Percentiles rank a stretch among this genome's conserved stretches.
Evolutionary conservation across 2,113 vertebrate species (phyloP).

Genomic region (Antechinus stuartii): DNA sequence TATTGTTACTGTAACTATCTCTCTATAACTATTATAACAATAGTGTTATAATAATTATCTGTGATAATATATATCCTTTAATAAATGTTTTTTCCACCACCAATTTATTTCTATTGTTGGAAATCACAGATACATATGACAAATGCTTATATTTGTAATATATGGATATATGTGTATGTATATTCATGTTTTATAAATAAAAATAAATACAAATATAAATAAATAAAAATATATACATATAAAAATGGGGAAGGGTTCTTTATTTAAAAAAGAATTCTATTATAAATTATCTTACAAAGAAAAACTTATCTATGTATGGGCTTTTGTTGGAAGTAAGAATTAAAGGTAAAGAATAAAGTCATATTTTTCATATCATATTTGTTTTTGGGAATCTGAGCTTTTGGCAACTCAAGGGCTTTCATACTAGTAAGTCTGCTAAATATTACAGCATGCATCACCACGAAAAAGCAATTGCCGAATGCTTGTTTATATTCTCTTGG

Average conservation of each 20-base stretch:
- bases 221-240: neutral
- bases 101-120: neutral
- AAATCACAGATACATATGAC: neutral
- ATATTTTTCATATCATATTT: conserved; percentile 54
- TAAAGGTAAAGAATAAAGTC: conserved; percentile 57
- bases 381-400: conserved; percentile 56
- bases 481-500: conserved; percentile 73
- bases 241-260: conserved; percentile 13
- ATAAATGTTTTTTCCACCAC: neutral
- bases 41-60: neutral
- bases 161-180: neutral
- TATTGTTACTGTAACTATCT: neutral
- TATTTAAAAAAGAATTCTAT: conserved; percentile 18
- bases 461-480: conserved; percentile 56
- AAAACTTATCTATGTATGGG: conserved; percentile 12
- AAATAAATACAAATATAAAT: neutral
- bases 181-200: neutral
- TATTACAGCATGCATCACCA: conserved; percentile 64
- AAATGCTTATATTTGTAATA: neutral
- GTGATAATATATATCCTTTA: neutral
- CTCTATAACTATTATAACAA: neutral
- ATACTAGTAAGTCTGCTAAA: conserved; percentile 58
- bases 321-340: conserved; percentile 57
- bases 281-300: conserved; percentile 48
- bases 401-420: conserved; percentile 58